Evolutionary conservation across 2,888 invertebrate genomes (phyloP).

Genomic region (Opisthograptis luteolata): DNA sequence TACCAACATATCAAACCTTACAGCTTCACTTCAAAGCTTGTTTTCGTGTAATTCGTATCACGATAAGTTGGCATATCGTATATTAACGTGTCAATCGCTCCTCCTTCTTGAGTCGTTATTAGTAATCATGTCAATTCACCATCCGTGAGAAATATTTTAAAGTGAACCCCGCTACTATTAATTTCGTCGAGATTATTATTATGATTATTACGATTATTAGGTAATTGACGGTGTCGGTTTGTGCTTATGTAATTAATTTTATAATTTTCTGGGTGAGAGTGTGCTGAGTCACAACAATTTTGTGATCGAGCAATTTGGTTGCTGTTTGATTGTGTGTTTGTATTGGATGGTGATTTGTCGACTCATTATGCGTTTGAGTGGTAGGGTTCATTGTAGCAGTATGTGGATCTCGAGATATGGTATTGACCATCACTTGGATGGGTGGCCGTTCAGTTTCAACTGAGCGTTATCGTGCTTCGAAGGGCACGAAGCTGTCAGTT

Average conservation of each 20-base stretch:
- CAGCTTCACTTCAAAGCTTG: constrained; percentile 26
- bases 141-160: constrained; percentile 78
- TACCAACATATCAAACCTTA: constrained; percentile 28
- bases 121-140: constrained; percentile 77
- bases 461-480: too few relatives aligned
- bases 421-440: too few relatives aligned
- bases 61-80: constrained; percentile 47
- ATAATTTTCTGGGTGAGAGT: constrained; percentile 70
- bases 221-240: constrained; percentile 74
- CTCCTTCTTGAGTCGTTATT: constrained; percentile 69
- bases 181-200: constrained; percentile 69
- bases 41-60: constrained; percentile 27
- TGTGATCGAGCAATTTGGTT: constrained; percentile 38
- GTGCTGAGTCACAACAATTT: constrained; percentile 61
- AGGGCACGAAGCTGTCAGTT: too few relatives aligned
- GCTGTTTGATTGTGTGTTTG: constrained; percentile 33
- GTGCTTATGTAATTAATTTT: constrained; percentile 72
- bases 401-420: not conserved
- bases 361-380: constrained; percentile 10
- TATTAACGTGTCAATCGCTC: constrained; percentile 80
- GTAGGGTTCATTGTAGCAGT: not conserved
- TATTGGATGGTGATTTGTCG: constrained; percentile 6
- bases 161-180: constrained; percentile 69
- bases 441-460: too few relatives aligned
- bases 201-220: constrained; percentile 69